Conservation (phyloP, 2,113 vertebrate genomes). For the Ancistrus triradiatus region DNA sequence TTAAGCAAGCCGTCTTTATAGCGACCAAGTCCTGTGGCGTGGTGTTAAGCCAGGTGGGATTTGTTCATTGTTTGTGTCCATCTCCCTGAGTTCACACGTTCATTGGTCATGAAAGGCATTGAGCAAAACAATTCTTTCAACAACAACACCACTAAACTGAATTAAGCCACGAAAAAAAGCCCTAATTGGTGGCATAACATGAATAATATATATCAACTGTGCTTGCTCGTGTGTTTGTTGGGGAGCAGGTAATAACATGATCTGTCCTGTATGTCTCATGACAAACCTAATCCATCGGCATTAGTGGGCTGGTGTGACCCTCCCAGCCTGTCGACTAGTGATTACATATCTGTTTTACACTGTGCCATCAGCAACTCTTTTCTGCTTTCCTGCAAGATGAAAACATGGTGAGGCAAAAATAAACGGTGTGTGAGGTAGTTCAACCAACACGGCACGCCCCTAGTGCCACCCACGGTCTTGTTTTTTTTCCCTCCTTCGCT, state of each 20-base stretch:
- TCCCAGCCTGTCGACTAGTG: conserved; percentile 24
- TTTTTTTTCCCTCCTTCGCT: no score
- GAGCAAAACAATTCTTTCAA: conserved; percentile 21
- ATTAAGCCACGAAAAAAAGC: conserved; percentile 15
- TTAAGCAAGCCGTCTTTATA: no score
- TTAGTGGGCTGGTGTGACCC: conserved; percentile 25
- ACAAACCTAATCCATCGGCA: conserved; percentile 13
- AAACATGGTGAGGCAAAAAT: no score
- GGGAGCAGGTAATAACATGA: conserved; percentile 21
- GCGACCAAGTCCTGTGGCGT: background rate
- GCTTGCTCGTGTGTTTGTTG: background rate
- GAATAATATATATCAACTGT: no score
- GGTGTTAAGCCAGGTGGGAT: background rate
- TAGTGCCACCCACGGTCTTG: no score
- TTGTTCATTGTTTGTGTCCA: conserved; percentile 8
- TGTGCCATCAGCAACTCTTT: conserved; percentile 3
- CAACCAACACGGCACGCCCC: no score
- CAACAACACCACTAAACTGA: conserved; percentile 25
- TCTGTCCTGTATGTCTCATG: conserved; percentile 23
- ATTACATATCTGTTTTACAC: conserved; percentile 37
- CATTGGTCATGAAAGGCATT: background rate
- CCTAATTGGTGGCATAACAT: no score
- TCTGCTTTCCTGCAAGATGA: no score
- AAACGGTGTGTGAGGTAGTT: no score
- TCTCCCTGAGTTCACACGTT: background rate